Percentiles rank a stretch among this genome's conserved stretches.
Conservation (phyloP, 2,113 vertebrate genomes). For the Pedetes capensis region DNA sequence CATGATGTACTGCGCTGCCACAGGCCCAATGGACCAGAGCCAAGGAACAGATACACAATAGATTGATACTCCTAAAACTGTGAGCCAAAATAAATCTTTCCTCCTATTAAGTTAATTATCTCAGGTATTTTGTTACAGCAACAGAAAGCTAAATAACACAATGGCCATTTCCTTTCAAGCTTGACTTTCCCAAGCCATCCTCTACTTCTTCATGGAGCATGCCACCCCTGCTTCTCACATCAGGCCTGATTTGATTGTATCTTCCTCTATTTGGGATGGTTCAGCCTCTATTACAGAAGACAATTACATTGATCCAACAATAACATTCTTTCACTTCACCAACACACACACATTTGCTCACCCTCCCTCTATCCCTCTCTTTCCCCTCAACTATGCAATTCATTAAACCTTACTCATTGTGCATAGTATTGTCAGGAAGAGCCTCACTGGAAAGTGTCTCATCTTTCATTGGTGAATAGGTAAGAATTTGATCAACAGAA, state of each 20-base stretch:
- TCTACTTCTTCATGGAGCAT: background rate
- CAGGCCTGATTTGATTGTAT: background rate
- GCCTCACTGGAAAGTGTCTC: constrained; percentile 4
- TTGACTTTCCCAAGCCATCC: background rate
- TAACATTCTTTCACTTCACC: background rate
- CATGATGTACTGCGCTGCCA: background rate
- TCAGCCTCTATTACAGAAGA: background rate
- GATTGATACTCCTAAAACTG: background rate
- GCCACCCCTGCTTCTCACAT: background rate
- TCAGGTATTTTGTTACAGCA: background rate
- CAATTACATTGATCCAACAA: background rate
- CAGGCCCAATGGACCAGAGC: background rate
- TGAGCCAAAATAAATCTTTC: background rate
- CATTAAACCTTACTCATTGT: constrained; percentile 39
- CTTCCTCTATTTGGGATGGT: background rate
- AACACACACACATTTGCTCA: background rate
- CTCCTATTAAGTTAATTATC: background rate
- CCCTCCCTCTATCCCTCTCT: background rate
- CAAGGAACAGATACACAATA: background rate
- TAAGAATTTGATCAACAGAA: background rate
- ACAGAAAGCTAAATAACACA: background rate
- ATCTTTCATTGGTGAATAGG: constrained; percentile 18
- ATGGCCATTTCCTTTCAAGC: background rate
- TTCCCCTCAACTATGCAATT: background rate
- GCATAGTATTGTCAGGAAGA: constrained; percentile 24